phyloP scores from a whole-genome alignment of 1,140 invertebrate genomes.

The Phymorhynchus buccinoides region DNA sequence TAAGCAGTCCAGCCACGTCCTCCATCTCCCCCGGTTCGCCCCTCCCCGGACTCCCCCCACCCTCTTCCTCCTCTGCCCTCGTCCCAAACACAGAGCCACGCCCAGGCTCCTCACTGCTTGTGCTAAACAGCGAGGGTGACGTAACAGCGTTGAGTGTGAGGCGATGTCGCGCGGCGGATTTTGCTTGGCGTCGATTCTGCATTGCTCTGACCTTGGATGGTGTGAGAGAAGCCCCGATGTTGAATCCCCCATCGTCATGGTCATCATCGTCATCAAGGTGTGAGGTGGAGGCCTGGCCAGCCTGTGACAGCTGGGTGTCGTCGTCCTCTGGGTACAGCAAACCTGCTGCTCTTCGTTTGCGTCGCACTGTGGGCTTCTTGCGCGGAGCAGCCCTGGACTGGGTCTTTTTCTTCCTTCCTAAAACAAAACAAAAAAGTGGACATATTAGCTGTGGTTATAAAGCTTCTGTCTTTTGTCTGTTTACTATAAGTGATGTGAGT shows the following conservation, averaged over 20 bases:
- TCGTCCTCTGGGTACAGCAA: neutral
- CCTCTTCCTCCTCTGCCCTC: neutral
- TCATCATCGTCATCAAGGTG: neutral
- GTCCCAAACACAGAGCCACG: neutral
- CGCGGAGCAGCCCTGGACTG: neutral
- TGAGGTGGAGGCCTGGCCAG: neutral
- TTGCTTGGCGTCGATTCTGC: neutral
- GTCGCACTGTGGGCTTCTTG: neutral
- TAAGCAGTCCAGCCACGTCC: constrained; percentile 18
- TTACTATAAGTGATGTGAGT: too few species aligned
- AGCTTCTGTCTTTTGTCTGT: too few species aligned
- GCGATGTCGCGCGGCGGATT: neutral
- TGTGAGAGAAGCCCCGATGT: neutral
- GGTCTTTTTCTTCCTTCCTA: neutral
- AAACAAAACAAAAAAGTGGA: neutral
- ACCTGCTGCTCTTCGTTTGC: neutral
- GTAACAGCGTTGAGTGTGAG: neutral
- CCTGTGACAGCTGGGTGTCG: constrained; percentile 16
- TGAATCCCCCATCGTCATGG: neutral
- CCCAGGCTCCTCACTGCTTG: too few species aligned
- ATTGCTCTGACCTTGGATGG: neutral
- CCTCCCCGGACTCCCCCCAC: too few species aligned
- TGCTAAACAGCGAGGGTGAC: neutral
- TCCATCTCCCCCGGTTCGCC: neutral
- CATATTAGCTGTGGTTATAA: neutral